These are phyloP conservation scores for Aradophagus sp. DNA, from an alignment of 1,140 invertebrate species.

Conservation along the genomic window DNA sequence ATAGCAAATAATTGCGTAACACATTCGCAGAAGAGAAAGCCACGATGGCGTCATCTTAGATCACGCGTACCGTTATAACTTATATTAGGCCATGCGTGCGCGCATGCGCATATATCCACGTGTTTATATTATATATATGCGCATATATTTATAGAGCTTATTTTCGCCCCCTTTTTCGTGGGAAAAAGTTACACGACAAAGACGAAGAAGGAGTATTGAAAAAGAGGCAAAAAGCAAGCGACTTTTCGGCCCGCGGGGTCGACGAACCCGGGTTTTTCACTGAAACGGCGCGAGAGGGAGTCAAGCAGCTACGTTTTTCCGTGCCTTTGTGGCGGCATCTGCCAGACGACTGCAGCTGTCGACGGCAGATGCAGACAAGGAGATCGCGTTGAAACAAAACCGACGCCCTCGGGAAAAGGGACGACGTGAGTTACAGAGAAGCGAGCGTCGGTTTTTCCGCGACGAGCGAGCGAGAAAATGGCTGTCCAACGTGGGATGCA, in stretches of 20 bases:
- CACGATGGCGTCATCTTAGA: constrained; percentile 39
- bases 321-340: constrained; percentile 63
- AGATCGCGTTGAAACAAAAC: constrained; percentile 12
- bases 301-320: constrained; percentile 51
- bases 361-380: constrained; percentile 58
- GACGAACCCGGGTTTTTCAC: constrained; percentile 24
- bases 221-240: neutral
- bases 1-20: constrained; percentile 51
- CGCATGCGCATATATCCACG: constrained; percentile 2
- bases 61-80: constrained; percentile 36
- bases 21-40: constrained; percentile 51
- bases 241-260: constrained; percentile 21
- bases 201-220: too few relatives aligned
- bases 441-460: neutral
- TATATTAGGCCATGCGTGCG: too few relatives aligned
- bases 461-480: too few relatives aligned
- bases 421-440: neutral
- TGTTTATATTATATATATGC: too few relatives aligned
- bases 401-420: too few relatives aligned
- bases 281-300: constrained; percentile 15
- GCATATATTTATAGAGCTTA: too few relatives aligned
- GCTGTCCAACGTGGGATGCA: constrained; percentile 71
- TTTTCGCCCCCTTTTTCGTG: neutral
- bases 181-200: too few relatives aligned
- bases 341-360: constrained; percentile 64